These are phyloP conservation scores for Emydocephalus ijimae DNA, from an alignment of 2,113 vertebrate species.

Conservation along the genomic window DNA sequence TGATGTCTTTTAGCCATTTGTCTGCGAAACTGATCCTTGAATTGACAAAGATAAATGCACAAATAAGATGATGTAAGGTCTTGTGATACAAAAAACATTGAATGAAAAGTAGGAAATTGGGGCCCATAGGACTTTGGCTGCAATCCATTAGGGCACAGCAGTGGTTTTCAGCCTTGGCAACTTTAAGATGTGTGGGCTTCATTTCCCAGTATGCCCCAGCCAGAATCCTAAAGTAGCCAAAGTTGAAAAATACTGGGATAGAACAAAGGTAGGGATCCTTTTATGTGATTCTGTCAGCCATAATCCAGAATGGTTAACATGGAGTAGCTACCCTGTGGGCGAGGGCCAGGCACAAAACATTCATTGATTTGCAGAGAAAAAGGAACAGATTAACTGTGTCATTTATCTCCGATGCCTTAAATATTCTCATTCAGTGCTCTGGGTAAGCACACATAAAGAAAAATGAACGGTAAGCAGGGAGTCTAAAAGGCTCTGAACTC, in stretches of 20 bases:
- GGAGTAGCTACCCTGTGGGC: not conserved
- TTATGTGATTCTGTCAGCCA: not conserved
- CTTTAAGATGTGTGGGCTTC: not conserved
- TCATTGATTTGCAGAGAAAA: not conserved
- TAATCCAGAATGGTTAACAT: not conserved
- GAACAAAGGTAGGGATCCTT: not conserved
- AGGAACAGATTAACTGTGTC: not conserved
- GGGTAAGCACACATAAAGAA: not conserved
- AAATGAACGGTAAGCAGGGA: not conserved
- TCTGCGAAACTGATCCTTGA: constrained; percentile 30
- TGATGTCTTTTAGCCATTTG: constrained; percentile 4
- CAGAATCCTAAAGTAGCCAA: not conserved
- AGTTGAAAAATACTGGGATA: not conserved
- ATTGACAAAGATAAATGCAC: constrained; percentile 11
- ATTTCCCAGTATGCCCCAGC: not conserved
- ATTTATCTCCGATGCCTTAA: not conserved
- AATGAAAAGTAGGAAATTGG: not conserved
- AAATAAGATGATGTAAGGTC: not conserved
- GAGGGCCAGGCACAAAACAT: not conserved
- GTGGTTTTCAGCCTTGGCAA: not conserved
- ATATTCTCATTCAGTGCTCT: not conserved
- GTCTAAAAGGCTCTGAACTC: not conserved
- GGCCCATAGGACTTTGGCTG: not conserved
- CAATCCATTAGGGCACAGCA: not conserved
- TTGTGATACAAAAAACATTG: constrained; percentile 7